Conservation (phyloP, 2,888 invertebrate genomes). For the Apamea anceps region DNA sequence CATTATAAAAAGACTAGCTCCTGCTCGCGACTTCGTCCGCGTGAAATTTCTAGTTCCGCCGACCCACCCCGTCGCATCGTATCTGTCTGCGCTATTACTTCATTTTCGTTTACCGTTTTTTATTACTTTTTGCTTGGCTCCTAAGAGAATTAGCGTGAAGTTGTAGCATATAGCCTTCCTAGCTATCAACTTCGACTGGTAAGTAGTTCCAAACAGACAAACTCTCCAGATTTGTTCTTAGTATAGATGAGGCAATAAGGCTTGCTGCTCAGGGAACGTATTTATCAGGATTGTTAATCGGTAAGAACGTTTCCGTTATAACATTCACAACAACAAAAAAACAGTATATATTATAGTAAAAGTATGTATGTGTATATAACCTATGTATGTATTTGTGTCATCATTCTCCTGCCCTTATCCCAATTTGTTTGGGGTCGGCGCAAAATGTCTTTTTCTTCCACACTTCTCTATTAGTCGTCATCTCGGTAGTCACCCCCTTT, state of each 20-base stretch:
- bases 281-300: not conserved
- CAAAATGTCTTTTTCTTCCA: too few relatives aligned
- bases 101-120: not conserved
- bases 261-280: not conserved
- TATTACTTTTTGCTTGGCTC: not conserved
- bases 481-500: too few relatives aligned
- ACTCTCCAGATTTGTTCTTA: too few relatives aligned
- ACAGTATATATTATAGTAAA: too few relatives aligned
- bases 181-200: not conserved
- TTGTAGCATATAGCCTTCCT: not conserved
- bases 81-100: not conserved
- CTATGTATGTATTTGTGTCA: too few relatives aligned
- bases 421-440: too few relatives aligned
- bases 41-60: not conserved
- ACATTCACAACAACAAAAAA: not conserved
- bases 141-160: not conserved
- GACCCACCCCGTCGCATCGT: not conserved
- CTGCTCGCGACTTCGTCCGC: not conserved
- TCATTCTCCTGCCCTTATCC: too few relatives aligned
- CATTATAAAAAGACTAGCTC: constrained; percentile 10
- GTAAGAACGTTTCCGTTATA: not conserved
- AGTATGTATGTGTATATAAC: too few relatives aligned
- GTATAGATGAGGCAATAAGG: constrained; percentile 5
- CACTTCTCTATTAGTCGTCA: too few relatives aligned
- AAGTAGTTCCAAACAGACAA: too few relatives aligned